Percentiles rank a stretch among this genome's conserved stretches.
phyloP scores from a whole-genome alignment of 2,113 vertebrate species.

The Bostrychus sinensis region DNA sequence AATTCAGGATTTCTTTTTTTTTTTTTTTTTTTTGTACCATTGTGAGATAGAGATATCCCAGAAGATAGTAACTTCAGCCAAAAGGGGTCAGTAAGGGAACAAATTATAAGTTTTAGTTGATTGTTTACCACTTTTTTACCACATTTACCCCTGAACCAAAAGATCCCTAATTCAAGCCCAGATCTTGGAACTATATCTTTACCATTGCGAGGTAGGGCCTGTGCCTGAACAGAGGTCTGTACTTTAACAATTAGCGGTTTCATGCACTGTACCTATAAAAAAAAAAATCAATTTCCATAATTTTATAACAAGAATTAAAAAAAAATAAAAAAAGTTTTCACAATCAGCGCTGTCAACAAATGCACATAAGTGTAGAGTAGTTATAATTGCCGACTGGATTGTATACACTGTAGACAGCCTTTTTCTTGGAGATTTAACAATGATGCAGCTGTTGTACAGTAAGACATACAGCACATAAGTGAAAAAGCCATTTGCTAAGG shows the following conservation, averaged over 20 bases:
- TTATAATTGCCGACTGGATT: background rate
- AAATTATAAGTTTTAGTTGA: background rate
- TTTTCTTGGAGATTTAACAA: conserved; percentile 23
- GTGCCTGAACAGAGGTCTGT: too few relatives aligned
- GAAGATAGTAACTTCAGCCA: too few relatives aligned
- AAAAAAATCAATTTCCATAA: conserved; percentile 11
- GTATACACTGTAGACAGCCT: conserved; percentile 14
- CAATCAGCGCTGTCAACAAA: conserved; percentile 10
- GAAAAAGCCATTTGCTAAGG: background rate
- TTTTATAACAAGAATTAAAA: conserved; percentile 6
- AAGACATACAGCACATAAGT: conserved; percentile 20
- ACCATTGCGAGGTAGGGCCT: too few relatives aligned
- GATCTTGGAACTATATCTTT: too few relatives aligned
- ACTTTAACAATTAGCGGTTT: conserved; percentile 16
- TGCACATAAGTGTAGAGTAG: background rate
- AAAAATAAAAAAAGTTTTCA: conserved; percentile 11
- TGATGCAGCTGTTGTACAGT: background rate
- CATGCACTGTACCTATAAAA: conserved; percentile 40
- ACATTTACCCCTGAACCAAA: too few relatives aligned
- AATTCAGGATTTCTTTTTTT: background rate
- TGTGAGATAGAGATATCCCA: background rate
- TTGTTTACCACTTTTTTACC: background rate
- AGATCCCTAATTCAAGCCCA: too few relatives aligned
- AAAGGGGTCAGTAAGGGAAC: background rate
- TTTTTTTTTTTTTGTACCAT: background rate